Evolutionary conservation across 2,113 vertebrate genomes (phyloP).

Genomic region (Crotalus tigris): DNA sequence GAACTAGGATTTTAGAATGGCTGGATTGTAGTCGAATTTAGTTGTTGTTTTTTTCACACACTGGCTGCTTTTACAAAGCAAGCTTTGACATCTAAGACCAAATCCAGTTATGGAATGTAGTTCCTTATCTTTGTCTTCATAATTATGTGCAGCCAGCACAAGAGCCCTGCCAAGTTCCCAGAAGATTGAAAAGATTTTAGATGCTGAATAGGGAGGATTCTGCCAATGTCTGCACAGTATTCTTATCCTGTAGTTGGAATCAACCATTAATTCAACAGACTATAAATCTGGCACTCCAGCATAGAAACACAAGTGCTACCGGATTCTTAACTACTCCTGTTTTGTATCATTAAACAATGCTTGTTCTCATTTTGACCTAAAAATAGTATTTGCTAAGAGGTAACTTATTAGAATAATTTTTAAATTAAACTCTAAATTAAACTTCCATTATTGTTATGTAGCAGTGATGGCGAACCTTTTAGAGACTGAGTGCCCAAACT

Average conservation of each 20-base stretch:
- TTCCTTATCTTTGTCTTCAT: background rate
- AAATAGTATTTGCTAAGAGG: background rate
- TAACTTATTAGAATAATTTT: background rate
- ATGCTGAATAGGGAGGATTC: background rate
- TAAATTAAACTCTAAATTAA: background rate
- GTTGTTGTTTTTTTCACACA: background rate
- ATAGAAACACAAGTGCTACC: background rate
- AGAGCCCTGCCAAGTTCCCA: slow-evolving; percentile 3
- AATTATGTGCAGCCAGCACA: background rate
- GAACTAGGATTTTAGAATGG: background rate
- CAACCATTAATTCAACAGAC: background rate
- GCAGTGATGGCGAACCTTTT: background rate
- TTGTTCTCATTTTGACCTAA: background rate
- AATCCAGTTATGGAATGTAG: background rate
- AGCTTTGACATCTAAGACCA: background rate
- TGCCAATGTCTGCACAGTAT: background rate
- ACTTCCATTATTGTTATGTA: background rate
- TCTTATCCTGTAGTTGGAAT: background rate
- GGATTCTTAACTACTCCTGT: background rate
- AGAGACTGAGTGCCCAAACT: too few relatives aligned
- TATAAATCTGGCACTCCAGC: background rate
- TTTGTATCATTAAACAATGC: background rate
- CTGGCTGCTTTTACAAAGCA: background rate
- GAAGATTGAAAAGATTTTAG: slow-evolving; percentile 6
- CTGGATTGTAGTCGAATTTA: background rate